Conservation (phyloP, 2,888 invertebrate species). For the Apantesis nais region DNA sequence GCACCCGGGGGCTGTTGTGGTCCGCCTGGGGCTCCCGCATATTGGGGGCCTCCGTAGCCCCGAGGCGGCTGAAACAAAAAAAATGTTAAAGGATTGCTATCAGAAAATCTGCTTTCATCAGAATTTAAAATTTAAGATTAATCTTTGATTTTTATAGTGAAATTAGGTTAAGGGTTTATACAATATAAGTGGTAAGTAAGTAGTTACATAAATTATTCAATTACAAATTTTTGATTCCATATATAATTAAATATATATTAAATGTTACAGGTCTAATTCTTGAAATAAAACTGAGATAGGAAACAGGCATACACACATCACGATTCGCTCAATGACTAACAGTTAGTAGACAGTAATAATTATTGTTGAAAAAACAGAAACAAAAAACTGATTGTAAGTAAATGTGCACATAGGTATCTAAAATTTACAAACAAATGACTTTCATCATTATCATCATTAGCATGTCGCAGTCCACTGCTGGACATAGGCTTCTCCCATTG, state of each 20-base stretch:
- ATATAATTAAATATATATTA: too few species aligned
- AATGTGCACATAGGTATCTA: too few species aligned
- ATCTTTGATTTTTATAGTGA: not conserved
- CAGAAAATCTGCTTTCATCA: not conserved
- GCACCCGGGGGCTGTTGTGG: conserved; percentile 80
- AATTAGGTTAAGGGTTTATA: not conserved
- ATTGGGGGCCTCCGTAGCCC: conserved; percentile 82
- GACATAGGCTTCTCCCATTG: too few species aligned
- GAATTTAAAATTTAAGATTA: not conserved
- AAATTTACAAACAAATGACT: too few species aligned
- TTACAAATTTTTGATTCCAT: too few species aligned
- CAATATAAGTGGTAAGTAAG: not conserved
- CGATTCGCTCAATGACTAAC: not conserved
- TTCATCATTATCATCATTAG: too few species aligned
- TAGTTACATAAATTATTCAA: too few species aligned
- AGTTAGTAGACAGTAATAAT: too few species aligned
- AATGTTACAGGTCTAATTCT: not conserved
- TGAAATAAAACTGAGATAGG: not conserved
- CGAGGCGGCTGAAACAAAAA: conserved; percentile 73
- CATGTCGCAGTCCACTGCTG: too few species aligned
- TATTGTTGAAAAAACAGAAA: too few species aligned
- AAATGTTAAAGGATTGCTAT: not conserved
- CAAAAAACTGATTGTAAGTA: too few species aligned
- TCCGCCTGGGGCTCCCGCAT: conserved; percentile 77
- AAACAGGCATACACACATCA: too few species aligned